Conservation (phyloP, 2,888 invertebrate genomes). For the Ophion costatus region DNA sequence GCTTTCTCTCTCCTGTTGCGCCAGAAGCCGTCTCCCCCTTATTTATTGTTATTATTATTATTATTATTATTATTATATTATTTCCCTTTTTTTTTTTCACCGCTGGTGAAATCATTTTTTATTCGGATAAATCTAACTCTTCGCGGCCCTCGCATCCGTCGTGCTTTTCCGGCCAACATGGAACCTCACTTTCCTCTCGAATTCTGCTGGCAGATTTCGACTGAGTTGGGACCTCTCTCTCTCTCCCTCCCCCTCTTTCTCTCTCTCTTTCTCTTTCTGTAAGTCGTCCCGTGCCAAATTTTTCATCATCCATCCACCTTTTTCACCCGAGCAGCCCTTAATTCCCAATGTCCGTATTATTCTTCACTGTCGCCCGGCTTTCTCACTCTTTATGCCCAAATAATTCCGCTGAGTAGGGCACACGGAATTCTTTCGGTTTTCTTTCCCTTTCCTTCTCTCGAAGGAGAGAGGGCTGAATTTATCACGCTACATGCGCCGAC, state of each 20-base stretch:
- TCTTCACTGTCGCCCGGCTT: conserved; percentile 38
- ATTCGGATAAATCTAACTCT: conserved; percentile 65
- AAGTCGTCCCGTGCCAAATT: conserved; percentile 32
- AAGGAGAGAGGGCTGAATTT: conserved; percentile 65
- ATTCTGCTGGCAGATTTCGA: conserved; percentile 61
- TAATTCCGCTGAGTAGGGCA: conserved; percentile 14
- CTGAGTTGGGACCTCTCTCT: conserved; percentile 7
- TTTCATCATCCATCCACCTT: conserved; percentile 43
- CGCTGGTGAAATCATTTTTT: conserved; percentile 75
- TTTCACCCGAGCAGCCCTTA: conserved; percentile 28
- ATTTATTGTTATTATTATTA: too few species aligned
- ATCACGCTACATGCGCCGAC: conserved; percentile 66
- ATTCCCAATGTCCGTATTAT: conserved; percentile 41
- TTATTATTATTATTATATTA: too few species aligned
- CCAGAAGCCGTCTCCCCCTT: conserved; percentile 7
- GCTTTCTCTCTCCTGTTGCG: not conserved
- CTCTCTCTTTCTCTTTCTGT: conserved; percentile 34
- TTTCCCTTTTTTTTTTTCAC: conserved; percentile 50
- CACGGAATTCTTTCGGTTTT: conserved; percentile 14
- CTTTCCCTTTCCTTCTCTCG: not conserved
- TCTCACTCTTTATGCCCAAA: conserved; percentile 29
- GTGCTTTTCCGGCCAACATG: conserved; percentile 50
- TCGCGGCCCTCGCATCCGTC: conserved; percentile 28
- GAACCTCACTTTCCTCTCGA: conserved; percentile 51
- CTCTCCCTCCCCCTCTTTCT: conserved; percentile 33